These are phyloP conservation scores for Tamandua tetradactyla DNA, from an alignment of 2,797 vertebrate genomes.

Conservation along the genomic window DNA sequence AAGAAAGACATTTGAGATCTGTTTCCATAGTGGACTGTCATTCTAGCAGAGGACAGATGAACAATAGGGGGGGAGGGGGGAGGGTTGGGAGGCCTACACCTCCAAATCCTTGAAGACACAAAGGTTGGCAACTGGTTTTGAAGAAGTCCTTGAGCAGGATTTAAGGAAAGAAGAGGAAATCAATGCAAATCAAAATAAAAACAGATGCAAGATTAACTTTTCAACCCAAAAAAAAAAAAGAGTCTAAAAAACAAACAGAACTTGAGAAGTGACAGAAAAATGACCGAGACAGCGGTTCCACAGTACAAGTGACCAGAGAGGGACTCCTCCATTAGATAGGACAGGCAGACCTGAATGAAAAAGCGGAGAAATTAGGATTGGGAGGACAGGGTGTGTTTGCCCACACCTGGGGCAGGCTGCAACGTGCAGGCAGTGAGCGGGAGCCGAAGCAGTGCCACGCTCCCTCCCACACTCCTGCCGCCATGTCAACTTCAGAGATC, in stretches of 20 bases:
- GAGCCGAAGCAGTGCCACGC: no score
- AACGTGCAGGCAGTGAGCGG: no score
- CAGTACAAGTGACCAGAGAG: no score
- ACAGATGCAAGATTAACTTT: background rate
- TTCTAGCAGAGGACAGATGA: background rate
- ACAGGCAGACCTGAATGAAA: no score
- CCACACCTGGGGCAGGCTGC: no score
- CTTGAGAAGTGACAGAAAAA: no score
- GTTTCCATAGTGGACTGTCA: conserved; percentile 18
- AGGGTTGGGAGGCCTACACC: background rate
- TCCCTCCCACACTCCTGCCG: no score
- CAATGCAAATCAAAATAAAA: conserved; percentile 27
- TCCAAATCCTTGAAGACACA: conserved; percentile 47
- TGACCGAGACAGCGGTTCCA: no score
- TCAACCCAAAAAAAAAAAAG: background rate
- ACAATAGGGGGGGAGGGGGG: background rate
- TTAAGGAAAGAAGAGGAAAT: conserved; percentile 27
- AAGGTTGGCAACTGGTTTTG: background rate
- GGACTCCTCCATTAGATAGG: no score
- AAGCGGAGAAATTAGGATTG: no score
- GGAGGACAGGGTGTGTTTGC: no score
- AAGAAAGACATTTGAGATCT: background rate
- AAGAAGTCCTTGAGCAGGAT: conserved; percentile 25
- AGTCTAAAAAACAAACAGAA: background rate
- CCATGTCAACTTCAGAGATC: no score